Conservation (phyloP, 2,888 invertebrate genomes). For the Deilephila elpenor region DNA sequence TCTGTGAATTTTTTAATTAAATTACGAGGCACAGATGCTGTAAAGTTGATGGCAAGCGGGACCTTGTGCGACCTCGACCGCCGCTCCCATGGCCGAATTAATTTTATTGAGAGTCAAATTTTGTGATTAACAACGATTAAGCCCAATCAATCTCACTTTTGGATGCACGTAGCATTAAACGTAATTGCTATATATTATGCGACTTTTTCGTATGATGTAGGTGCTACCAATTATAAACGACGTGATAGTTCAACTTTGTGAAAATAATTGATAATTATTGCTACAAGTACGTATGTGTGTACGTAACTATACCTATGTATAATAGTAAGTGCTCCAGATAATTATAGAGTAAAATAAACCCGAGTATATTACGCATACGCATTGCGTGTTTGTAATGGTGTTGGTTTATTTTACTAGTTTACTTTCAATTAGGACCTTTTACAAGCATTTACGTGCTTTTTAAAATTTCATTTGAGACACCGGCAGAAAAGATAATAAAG, state of each 20-base stretch:
- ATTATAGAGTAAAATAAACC: neutral
- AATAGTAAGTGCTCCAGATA: neutral
- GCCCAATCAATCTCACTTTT: constrained; percentile 24
- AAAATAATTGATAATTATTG: neutral
- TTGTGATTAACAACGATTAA: constrained; percentile 26
- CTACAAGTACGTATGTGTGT: neutral
- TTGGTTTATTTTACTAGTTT: constrained; percentile 10
- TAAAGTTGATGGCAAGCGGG: constrained; percentile 62
- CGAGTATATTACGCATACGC: neutral
- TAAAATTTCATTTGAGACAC: neutral
- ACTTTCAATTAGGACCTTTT: neutral
- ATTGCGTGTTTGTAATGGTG: constrained; percentile 8
- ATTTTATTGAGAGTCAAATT: constrained; percentile 41
- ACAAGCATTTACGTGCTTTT: neutral
- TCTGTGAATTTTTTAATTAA: constrained; percentile 85
- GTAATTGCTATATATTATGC: constrained; percentile 20
- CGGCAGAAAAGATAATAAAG: too few relatives aligned
- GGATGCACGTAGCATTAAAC: constrained; percentile 20
- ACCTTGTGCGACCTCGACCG: constrained; percentile 29
- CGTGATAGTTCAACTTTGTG: constrained; percentile 1
- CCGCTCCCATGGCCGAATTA: constrained; percentile 35
- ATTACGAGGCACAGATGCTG: constrained; percentile 77
- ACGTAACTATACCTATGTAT: neutral
- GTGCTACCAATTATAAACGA: neutral
- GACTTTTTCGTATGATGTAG: neutral